Conservation (phyloP, 2,797 vertebrate genomes). For the Decapterus maruadsi region DNA sequence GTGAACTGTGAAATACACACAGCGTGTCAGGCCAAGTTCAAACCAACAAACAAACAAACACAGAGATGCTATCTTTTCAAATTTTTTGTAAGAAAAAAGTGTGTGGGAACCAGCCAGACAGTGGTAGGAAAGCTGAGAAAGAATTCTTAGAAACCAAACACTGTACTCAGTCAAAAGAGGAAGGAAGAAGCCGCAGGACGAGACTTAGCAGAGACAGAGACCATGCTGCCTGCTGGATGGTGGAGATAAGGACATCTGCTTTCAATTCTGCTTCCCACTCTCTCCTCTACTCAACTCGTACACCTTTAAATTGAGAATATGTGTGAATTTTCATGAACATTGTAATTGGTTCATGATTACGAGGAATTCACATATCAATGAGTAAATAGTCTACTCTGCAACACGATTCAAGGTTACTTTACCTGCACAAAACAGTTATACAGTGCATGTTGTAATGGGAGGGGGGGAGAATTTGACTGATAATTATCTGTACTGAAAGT, state of each 20-base stretch:
- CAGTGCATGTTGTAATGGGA: neutral
- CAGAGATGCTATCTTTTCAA: neutral
- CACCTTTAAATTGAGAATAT: neutral
- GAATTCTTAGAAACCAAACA: constrained; percentile 47
- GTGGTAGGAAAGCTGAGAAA: constrained; percentile 11
- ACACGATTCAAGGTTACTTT: neutral
- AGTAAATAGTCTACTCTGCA: neutral
- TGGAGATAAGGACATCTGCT: constrained; percentile 35
- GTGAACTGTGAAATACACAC: neutral
- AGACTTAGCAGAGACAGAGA: constrained; percentile 3
- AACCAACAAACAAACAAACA: constrained; percentile 3
- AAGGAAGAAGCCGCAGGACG: constrained; percentile 40
- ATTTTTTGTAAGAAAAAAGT: neutral
- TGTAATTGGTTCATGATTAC: neutral
- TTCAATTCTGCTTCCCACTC: constrained; percentile 15
- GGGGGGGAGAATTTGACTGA: neutral
- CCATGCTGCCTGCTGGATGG: constrained; percentile 2
- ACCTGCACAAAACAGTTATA: neutral
- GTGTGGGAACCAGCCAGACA: neutral
- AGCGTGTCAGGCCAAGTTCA: neutral
- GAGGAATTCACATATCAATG: neutral
- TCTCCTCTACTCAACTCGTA: neutral
- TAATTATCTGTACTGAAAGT: neutral
- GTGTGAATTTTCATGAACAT: neutral
- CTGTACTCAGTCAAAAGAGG: constrained; percentile 28